Percentiles rank a stretch among this genome's conserved stretches.
Conservation (phyloP, 2,113 vertebrate species). For the Centropristis striata region DNA sequence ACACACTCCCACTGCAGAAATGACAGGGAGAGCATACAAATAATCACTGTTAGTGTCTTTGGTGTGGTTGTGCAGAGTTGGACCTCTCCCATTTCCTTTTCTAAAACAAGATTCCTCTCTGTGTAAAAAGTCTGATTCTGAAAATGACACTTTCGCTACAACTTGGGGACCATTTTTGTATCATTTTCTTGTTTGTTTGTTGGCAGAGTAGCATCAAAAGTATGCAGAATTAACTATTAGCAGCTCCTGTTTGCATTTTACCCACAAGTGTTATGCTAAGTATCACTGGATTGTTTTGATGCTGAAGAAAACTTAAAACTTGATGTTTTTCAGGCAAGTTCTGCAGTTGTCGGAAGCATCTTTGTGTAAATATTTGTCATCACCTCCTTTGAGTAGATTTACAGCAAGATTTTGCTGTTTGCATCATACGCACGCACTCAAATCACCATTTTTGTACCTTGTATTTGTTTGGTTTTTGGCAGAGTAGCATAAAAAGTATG, state of each 20-base stretch:
- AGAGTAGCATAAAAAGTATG: neutral
- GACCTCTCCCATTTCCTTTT: conserved; percentile 49
- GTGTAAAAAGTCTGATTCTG: neutral
- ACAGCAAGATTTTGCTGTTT: no score
- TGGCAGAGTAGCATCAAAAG: no score
- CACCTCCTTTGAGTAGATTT: no score
- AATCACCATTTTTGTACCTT: neutral
- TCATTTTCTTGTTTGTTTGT: no score
- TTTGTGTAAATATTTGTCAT: no score
- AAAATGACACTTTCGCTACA: neutral
- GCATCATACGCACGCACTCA: no score
- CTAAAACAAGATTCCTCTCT: conserved; percentile 8
- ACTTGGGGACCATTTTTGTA: no score
- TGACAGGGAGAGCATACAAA: conserved; percentile 52
- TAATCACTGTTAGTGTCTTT: conserved; percentile 14
- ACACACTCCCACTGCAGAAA: conserved; percentile 31
- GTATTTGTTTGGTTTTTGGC: neutral
- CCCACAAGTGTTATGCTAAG: no score
- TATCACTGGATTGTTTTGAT: neutral
- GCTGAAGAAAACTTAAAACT: neutral
- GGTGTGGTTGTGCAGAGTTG: conserved; percentile 36
- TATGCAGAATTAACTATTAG: neutral
- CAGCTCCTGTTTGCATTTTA: neutral
- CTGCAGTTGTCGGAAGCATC: no score
- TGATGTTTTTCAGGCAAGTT: neutral